Evolutionary conservation across 2,888 invertebrate genomes (phyloP).

Genomic region (Congeria kusceri): DNA sequence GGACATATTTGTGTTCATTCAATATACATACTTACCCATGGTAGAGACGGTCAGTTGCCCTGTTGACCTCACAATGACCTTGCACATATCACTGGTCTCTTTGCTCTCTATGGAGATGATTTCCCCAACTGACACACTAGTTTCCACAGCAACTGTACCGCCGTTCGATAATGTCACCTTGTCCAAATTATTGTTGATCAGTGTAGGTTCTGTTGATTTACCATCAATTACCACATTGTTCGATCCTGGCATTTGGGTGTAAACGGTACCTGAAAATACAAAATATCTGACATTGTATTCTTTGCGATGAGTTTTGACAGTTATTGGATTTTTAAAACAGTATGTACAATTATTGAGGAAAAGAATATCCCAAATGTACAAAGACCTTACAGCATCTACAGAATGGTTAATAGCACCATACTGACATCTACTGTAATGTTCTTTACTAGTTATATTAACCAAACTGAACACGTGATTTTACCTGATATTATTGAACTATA

Average conservation of each 20-base stretch:
- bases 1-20: no score
- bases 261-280: slow-evolving; percentile 60
- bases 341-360: no score
- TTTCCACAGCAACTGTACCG: slow-evolving; percentile 55
- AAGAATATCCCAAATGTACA: not conserved
- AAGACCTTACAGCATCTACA: no score
- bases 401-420: no score
- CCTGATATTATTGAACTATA: no score
- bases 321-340: no score
- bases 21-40: slow-evolving; percentile 32
- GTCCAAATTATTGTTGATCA: slow-evolving; percentile 40
- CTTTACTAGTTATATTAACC: no score
- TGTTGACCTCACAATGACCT: slow-evolving; percentile 53
- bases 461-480: no score
- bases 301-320: no score
- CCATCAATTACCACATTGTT: slow-evolving; percentile 33
- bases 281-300: no score
- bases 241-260: slow-evolving; percentile 35
- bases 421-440: no score
- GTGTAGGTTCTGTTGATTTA: slow-evolving; percentile 19
- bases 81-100: slow-evolving; percentile 43
- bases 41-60: slow-evolving; percentile 45
- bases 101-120: slow-evolving; percentile 52
- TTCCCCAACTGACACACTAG: slow-evolving; percentile 46
- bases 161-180: slow-evolving; percentile 53